Evolutionary conservation across 2,888 invertebrate species (phyloP), one percentile per base, ranked within the genome.

Genomic region (Phaedon cochleariae): DNA sequence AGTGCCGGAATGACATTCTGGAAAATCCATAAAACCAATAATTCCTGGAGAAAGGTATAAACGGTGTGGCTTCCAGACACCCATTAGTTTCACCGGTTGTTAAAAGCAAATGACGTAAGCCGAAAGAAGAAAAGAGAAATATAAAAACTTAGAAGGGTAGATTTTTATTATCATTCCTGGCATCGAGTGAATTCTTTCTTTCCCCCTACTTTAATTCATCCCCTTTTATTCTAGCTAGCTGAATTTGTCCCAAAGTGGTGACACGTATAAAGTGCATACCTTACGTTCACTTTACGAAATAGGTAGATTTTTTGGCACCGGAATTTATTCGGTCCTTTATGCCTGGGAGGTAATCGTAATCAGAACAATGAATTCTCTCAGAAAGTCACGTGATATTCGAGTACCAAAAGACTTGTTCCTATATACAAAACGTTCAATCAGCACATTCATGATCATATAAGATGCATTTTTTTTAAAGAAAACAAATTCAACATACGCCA

Each of bases 31-130:
- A 41, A 41, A 41, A 41, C 41, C 41, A 15, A 41, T 41, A 41
- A 41, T 72, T 73, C 1, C 18, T 45, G 76, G 76, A 79, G 75
- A 74, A 79, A 80, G 79, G 79, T 79, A 63, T 73, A 76, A 79
- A 80, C 77, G 77, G 78, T 77, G 77, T 41, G 41, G 12, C 41
- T 41, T 15, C 41, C 41, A 41, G 41, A 74, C 76, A 75, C 81
- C 81, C 82, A 82, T 81, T 82, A 82, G 81, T 81, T 79, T 80
- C 79, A 81, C 57, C 57, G 57, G 57, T 57, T 41, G 57, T 57
- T 57, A 57, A 57, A 82, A 78, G 80, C 80, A 81, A 82, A 81
- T 81, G 81, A 80, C 80, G 79, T 79, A 78, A 81, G 79, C 57
- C 57, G 45, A 57, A 45, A 45, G 46, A 73, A 74, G 71, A 74